Base-by-base conservation (phyloP, 1,140 invertebrate genomes). In the Penaeus chinensis region DNA sequence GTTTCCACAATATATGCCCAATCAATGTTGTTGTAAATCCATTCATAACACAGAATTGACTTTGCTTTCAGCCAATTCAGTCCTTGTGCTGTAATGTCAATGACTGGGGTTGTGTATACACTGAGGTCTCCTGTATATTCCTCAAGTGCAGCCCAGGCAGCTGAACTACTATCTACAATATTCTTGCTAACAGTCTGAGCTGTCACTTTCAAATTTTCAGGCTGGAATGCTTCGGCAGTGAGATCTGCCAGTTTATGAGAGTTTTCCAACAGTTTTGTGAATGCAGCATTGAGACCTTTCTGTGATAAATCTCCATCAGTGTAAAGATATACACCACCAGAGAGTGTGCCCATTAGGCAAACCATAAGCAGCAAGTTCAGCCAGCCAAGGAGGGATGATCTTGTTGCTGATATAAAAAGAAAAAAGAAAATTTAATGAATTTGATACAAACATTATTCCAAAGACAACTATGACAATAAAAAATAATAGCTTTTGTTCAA, bases 261-360 rank as follows among this genome's bases (percentile, higher is more conserved):
- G 80, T 89, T 87, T 78, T 87, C 61, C 4, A 37, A 24, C 61
- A 89, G 84, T 20, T 63, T 76, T 5, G 89, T 85, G 32, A 84
- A 77, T n/a, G 89, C 89, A 62, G 82, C 76, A 54, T 89, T 24
- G 11, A 89, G 54, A 47, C 76, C 82, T 47, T 24, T 19, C 20
- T 47, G 81, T 13, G 82, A 66, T 24, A 89, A 82, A 63, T 89
- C 65, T 24, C 89, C 89, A 47, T 84, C 85, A 16, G 89, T 89
- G 85, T 89, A 89, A 4, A 89, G 47, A 69, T 87, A 88, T 16
- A 89, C 32, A 22, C 82, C 54, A 54, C 61, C 54, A 42, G 71
- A 81, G 42, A 61, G 62, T 16, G 79, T 74, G 22, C 84, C 82
- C 37, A 84, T 24, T 20, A 89, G 62, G 62, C 74, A 74, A 13